These are phyloP conservation scores for Nasonovia ribisnigri DNA, from an alignment of 2,888 invertebrate genomes.

Conservation along the genomic window DNA sequence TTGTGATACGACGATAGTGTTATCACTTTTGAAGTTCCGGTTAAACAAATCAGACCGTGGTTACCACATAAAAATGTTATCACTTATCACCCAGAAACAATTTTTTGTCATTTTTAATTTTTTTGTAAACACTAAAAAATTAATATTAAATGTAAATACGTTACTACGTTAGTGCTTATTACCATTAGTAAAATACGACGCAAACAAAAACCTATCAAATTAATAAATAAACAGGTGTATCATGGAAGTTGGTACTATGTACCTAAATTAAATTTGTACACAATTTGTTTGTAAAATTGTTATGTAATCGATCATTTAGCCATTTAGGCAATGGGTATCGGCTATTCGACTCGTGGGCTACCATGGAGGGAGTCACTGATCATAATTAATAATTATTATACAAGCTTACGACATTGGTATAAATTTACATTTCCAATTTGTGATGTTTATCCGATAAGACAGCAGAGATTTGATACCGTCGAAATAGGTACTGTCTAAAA, in stretches of 20 bases:
- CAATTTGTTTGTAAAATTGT: neutral
- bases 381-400: neutral
- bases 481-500: neutral
- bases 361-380: neutral
- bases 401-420: neutral
- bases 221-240: neutral
- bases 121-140: neutral
- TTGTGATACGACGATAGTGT: conserved; percentile 1
- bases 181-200: neutral
- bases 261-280: neutral
- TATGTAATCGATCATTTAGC: neutral
- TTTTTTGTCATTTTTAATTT: neutral
- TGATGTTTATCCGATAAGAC: conserved; percentile 1
- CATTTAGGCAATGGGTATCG: too few relatives aligned
- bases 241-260: neutral
- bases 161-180: neutral
- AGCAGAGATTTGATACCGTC: neutral
- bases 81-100: neutral
- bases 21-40: conserved; percentile 1
- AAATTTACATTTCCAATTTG: neutral
- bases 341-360: neutral
- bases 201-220: neutral
- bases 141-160: neutral
- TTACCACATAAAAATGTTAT: neutral
- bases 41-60: neutral